Evolutionary conservation across 2,113 vertebrate species (phyloP).

Genomic region (Saccopteryx leptura): DNA sequence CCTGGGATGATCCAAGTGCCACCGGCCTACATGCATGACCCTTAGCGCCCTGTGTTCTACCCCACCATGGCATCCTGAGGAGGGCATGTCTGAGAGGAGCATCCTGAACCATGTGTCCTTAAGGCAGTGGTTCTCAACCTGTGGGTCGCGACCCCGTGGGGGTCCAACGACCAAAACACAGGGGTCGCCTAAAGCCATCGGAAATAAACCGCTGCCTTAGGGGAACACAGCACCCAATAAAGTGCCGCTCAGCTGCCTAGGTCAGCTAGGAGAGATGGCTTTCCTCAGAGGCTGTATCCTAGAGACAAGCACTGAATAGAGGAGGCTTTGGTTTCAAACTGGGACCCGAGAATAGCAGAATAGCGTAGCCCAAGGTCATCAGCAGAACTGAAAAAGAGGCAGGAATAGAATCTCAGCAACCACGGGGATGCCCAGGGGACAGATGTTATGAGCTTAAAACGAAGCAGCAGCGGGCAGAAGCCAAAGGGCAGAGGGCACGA

Average conservation of each 20-base stretch:
- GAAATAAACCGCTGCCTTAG: not conserved
- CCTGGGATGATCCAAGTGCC: not conserved
- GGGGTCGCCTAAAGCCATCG: too few relatives aligned
- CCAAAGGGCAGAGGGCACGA: conserved; percentile 40
- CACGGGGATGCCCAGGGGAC: conserved; percentile 79
- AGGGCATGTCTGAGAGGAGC: not conserved
- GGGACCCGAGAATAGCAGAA: conserved; percentile 72
- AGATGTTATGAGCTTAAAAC: conserved; percentile 61
- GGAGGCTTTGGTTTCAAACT: conserved; percentile 58
- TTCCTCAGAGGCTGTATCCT: conserved; percentile 71
- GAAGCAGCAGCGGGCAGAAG: conserved; percentile 54
- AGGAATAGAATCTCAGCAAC: conserved; percentile 77
- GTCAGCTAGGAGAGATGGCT: not conserved
- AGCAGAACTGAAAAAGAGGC: conserved; percentile 65
- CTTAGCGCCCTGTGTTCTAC: not conserved
- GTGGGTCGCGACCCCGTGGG: too few relatives aligned
- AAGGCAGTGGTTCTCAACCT: not conserved
- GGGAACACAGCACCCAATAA: not conserved
- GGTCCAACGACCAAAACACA: too few relatives aligned
- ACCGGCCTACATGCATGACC: not conserved
- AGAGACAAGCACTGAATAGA: conserved; percentile 74
- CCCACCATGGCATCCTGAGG: not conserved
- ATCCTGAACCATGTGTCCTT: not conserved
- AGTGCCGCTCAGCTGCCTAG: not conserved
- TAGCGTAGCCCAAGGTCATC: conserved; percentile 76